Evolutionary conservation across 2,797 vertebrate genomes (phyloP).

Genomic region (Microcaecilia unicolor): DNA sequence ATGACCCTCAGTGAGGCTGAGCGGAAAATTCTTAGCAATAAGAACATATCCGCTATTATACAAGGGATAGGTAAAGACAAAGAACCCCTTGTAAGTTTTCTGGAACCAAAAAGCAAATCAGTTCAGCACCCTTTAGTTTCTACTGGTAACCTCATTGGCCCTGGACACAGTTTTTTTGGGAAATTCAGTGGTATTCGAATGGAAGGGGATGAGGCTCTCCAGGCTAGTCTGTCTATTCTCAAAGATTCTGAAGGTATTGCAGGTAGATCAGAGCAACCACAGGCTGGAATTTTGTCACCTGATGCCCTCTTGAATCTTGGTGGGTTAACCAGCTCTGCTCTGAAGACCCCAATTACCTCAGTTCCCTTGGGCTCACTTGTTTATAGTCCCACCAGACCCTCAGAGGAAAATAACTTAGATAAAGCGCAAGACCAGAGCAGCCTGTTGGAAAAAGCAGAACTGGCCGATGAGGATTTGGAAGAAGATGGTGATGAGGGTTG

Average conservation of each 20-base stretch:
- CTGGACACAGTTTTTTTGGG: constrained; percentile 96
- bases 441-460: constrained; percentile 54
- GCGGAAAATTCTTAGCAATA: constrained; percentile 92
- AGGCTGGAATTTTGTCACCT: constrained; percentile 63
- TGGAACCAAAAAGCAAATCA: constrained; percentile 99
- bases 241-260: constrained; percentile 59
- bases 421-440: constrained; percentile 40
- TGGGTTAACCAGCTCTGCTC: constrained; percentile 71
- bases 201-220: constrained; percentile 76
- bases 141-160: constrained; percentile 81
- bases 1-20: constrained; percentile 98
- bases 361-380: constrained; percentile 66
- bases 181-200: constrained; percentile 96
- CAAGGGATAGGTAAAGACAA: constrained; percentile 99
- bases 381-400: constrained; percentile 85
- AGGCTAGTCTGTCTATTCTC: constrained; percentile 35
- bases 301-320: constrained; percentile 80
- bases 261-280: constrained; percentile 36
- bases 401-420: constrained; percentile 55
- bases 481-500: constrained; percentile 67
- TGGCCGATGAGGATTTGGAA: constrained; percentile 66
- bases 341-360: constrained; percentile 83
- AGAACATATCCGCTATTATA: constrained; percentile 97
- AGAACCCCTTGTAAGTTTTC: constrained; percentile 98
- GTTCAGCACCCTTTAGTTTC: constrained; percentile 79